These are phyloP conservation scores for Bovichtus variegatus DNA, from an alignment of 2,797 vertebrate genomes.

Conservation along the genomic window DNA sequence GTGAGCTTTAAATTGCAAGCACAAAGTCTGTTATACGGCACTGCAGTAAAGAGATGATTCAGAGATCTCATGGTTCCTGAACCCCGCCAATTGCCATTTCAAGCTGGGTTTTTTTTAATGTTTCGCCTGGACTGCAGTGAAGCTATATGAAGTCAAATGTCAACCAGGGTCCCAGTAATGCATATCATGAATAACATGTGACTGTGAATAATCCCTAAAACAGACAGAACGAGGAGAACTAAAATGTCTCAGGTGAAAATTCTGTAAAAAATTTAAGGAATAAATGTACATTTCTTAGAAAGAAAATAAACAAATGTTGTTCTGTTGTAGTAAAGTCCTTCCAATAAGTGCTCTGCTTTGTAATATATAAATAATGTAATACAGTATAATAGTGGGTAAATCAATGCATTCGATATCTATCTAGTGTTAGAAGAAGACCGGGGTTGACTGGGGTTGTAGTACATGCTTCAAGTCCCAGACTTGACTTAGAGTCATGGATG, in stretches of 20 bases:
- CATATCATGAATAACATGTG: neutral
- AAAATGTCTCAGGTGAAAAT: neutral
- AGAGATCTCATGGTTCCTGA: conserved; percentile 11
- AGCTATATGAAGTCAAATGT: neutral
- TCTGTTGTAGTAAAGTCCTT: too few relatives aligned
- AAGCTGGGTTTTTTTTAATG: neutral
- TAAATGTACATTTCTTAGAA: neutral
- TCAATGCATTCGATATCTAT: too few relatives aligned
- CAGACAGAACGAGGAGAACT: neutral
- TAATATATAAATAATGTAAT: too few relatives aligned
- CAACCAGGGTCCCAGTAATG: neutral
- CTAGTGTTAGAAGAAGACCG: too few relatives aligned
- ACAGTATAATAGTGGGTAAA: too few relatives aligned
- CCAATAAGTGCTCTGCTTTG: too few relatives aligned
- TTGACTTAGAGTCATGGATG: too few relatives aligned
- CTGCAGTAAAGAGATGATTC: conserved; percentile 26
- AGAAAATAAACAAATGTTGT: neutral
- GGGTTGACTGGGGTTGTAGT: too few relatives aligned
- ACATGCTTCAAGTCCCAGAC: too few relatives aligned
- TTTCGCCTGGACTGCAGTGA: neutral
- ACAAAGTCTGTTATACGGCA: neutral
- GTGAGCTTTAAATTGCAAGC: neutral
- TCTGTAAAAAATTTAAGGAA: neutral
- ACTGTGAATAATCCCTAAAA: neutral
- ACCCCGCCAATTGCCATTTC: neutral